Evolutionary conservation across 2,797 vertebrate genomes (phyloP), one percentile per base, ranked within the genome.

Genomic region (Hippocampus kuda): DNA sequence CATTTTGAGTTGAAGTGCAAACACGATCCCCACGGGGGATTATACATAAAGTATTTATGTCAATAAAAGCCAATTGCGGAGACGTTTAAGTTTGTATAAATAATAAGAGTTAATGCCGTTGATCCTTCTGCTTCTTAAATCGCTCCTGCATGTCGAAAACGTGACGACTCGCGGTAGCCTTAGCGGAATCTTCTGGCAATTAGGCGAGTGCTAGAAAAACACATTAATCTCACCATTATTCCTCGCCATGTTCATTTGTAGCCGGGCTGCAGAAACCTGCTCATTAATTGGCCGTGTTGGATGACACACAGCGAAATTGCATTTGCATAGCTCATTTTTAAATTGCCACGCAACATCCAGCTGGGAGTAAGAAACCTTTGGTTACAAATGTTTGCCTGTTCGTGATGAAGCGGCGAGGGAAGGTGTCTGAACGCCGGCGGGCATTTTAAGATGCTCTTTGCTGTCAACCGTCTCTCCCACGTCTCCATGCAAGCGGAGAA

Each of bases 201-300:
- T 90, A 91, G 85, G 78, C 85, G 85, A 88, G 86, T 87, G 85
- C 81, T 87, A 85, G 88, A 86, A 91, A 89, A 91, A 87, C 89
- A 90, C 87, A 91, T 90, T 89, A 88, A 91, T 90, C 91, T 89
- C 80, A 82, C 88, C 85, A 86, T 89, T 90, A 91, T 89, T 91
- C 90, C 88, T 87, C 81, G 82, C 81, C 80, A 78, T 81, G 87
- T 87, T 91, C 88, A 90, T 90, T 91, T 90, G 88, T 89, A 86
- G 87, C 80, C 77, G 82, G 77, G 84, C 86, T 83, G 83, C 79
- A 86, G 83, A 88, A 86, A 83, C 87, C 83, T 82, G 78, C 83
- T 89, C 88, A 90, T 92, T 91, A 91, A 90, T 90, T 89, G 83
- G 87, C 87, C 84, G 85, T 85, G 85, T 89, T 86, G 85, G 87